These are phyloP conservation scores for Laticauda colubrina DNA, from an alignment of 2,113 vertebrate species.

Conservation along the genomic window DNA sequence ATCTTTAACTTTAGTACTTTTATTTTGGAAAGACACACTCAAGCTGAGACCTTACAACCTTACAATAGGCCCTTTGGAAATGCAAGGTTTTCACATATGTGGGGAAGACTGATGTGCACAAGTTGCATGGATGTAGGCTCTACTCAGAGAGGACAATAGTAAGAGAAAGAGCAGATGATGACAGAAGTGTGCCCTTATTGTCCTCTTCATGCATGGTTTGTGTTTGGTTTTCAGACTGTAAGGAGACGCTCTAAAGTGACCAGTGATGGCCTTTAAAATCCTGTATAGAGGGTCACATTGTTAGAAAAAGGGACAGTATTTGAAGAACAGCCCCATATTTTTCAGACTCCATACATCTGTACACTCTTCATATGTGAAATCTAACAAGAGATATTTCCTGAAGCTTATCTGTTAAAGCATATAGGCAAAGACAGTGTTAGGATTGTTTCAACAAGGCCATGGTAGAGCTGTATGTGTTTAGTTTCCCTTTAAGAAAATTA, in stretches of 20 bases:
- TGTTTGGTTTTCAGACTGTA: neutral
- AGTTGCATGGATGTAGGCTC: neutral
- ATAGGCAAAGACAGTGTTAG: neutral
- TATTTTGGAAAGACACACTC: neutral
- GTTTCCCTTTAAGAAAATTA: neutral
- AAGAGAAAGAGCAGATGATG: neutral
- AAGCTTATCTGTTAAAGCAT: neutral
- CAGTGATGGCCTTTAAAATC: neutral
- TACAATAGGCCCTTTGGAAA: neutral
- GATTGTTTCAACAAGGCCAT: neutral
- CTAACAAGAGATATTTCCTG: neutral
- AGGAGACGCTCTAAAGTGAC: neutral
- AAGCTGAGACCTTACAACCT: neutral
- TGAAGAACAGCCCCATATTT: neutral
- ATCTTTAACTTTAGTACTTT: too few species aligned
- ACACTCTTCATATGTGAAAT: neutral
- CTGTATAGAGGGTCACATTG: neutral
- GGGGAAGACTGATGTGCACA: neutral
- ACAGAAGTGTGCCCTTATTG: neutral
- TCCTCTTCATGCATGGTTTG: neutral
- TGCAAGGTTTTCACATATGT: neutral
- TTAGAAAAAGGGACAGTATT: neutral
- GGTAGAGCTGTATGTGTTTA: neutral
- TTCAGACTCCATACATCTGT: neutral
- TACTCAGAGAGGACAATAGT: neutral